Evolutionary conservation across 2,888 invertebrate genomes (phyloP), one percentile per base, ranked within the genome.

Genomic region (Pollenia labialis): DNA sequence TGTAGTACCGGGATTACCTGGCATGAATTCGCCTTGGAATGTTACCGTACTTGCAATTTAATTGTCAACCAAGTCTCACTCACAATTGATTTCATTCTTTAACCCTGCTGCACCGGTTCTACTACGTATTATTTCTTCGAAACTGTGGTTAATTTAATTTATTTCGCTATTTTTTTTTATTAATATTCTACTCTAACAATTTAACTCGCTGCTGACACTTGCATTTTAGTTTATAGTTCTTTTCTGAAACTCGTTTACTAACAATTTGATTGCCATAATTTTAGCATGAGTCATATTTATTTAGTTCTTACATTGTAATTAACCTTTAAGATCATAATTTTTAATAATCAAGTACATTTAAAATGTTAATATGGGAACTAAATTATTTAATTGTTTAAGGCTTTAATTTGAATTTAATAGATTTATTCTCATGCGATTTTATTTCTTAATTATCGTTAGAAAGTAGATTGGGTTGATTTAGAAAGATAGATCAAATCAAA

Each of bases 251-350:
- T 50, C 18, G 75, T 75, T 64, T 32, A 46, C 58, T 81, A 58
- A 1, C 42, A 82, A 52, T 62, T 64, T 64, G 68, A 11, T 50
- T 23, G 68, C 54, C 60, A 82, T 82, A 76, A 82, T 68, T 82
- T 69, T 46, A 60, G 11, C 23, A 69, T 82, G 75, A 82, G 68
- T 82, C 81, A 82, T 42, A 50, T 18, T 23, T 58, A 40, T 68
- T 42, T 12, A 52, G 60, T 71, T 80, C 23, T 52, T 69, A 75
- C 14, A 23, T 40, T 52, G 52, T 62, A 68, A 68, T 58, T 74
- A 46, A 74, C 74, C 75, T 81, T 60, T 54, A 8, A 52, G 60
- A 60, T 75, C 52, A 75, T 46, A 42, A 46, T 58, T 82, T 82
- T 60, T 46, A 81, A 75, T 75, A 32, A 32, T 32, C 32, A 32